These are phyloP conservation scores for Notothenia coriiceps DNA, from an alignment of 2,113 vertebrate genomes.

Conservation along the genomic window DNA sequence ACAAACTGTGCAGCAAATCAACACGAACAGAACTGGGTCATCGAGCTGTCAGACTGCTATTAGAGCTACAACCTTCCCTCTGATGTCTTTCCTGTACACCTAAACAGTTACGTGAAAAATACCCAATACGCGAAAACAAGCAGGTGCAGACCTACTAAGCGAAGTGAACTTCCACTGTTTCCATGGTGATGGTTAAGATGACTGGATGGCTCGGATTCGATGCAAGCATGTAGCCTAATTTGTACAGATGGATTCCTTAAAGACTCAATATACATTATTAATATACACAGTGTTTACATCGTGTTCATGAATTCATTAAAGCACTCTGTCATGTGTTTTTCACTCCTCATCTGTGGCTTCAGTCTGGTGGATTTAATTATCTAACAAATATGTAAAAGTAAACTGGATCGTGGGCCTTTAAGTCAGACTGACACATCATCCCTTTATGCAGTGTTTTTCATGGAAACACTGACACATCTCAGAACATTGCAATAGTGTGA, in stretches of 20 bases:
- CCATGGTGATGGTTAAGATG: constrained; percentile 73
- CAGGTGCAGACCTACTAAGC: constrained; percentile 38
- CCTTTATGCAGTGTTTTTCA: background rate
- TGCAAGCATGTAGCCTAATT: constrained; percentile 38
- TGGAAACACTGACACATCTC: background rate
- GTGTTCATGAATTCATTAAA: constrained; percentile 3
- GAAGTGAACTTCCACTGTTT: constrained; percentile 65
- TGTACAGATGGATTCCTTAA: constrained; percentile 22
- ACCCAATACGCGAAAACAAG: constrained; percentile 45
- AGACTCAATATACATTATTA: constrained; percentile 4
- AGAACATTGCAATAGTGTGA: background rate
- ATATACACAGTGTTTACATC: background rate
- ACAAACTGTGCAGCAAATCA: constrained; percentile 40
- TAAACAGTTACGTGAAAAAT: constrained; percentile 46
- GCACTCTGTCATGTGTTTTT: constrained; percentile 2
- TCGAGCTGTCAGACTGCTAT: constrained; percentile 32
- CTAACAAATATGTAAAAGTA: background rate
- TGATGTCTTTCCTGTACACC: constrained; percentile 24
- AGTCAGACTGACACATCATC: background rate
- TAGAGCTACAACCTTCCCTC: background rate
- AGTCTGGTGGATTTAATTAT: background rate
- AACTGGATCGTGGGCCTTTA: constrained; percentile 37
- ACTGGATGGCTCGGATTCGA: constrained; percentile 50
- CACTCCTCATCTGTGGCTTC: constrained; percentile 3
- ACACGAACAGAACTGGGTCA: constrained; percentile 25